Percentiles rank a stretch among this genome's conserved stretches.
Conservation (phyloP, 2,113 vertebrate species). For the Tachycineta bicolor region DNA sequence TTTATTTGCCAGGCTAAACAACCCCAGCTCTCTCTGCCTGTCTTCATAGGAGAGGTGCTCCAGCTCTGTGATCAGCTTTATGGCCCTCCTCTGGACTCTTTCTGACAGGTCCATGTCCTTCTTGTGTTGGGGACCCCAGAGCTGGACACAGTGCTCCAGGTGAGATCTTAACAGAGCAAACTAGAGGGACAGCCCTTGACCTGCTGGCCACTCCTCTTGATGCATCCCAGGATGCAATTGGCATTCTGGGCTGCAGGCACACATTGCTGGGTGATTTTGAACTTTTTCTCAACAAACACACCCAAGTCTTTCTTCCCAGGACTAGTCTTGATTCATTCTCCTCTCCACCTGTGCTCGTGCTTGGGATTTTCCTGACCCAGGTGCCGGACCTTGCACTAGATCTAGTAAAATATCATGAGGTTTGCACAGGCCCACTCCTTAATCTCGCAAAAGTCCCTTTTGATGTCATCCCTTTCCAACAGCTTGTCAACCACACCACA, state of each 20-base stretch:
- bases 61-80: background rate
- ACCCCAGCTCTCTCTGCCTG: background rate
- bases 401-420: background rate
- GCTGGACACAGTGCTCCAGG: background rate
- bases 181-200: background rate
- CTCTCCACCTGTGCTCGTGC: too few relatives aligned
- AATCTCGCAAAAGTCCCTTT: background rate
- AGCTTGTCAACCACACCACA: background rate
- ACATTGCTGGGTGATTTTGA: background rate
- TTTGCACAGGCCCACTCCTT: background rate
- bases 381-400: background rate
- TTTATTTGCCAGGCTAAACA: background rate
- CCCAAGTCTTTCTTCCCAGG: background rate
- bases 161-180: background rate
- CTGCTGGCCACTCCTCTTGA: background rate
- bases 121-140: background rate
- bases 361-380: background rate
- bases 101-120: background rate
- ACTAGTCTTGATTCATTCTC: background rate
- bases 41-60: background rate
- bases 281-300: accelerated
- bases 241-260: background rate
- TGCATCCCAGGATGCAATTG: too few relatives aligned
- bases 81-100: background rate
- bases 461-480: background rate